Evolutionary conservation across 2,113 vertebrate genomes (phyloP).

Genomic region (Neogale vison): DNA sequence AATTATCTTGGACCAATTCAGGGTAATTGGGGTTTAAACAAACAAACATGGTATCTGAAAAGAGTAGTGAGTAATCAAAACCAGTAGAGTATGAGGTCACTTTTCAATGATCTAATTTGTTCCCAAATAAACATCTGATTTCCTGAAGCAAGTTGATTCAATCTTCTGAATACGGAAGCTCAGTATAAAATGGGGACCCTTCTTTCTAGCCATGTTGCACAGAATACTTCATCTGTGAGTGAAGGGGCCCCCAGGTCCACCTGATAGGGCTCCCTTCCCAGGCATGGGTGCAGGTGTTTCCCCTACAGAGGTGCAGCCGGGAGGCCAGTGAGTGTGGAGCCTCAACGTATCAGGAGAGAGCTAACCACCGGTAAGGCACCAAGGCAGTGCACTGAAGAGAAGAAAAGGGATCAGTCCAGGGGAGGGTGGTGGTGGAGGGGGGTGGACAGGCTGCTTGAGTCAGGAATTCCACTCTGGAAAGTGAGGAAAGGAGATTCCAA

Average conservation of each 20-base stretch:
- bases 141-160: not conserved
- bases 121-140: not conserved
- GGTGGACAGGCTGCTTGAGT: not conserved
- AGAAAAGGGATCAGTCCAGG: accelerated
- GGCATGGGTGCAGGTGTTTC: not conserved
- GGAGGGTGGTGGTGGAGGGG: accelerated
- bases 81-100: not conserved
- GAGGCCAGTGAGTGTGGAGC: no score
- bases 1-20: not conserved
- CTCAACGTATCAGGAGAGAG: not conserved
- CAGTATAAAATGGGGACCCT: not conserved
- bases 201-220: not conserved
- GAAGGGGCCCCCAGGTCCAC: not conserved
- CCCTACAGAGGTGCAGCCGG: no score
- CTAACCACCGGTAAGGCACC: accelerated
- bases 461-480: not conserved
- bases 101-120: not conserved
- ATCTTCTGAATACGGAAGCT: not conserved
- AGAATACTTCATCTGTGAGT: not conserved
- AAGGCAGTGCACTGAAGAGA: not conserved
- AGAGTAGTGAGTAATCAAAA: not conserved
- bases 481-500: not conserved
- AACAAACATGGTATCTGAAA: not conserved
- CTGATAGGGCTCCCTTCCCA: not conserved
- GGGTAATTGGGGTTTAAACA: not conserved